phyloP scores from a whole-genome alignment of 2,888 invertebrate species.

The Andrena chrysosceles region DNA sequence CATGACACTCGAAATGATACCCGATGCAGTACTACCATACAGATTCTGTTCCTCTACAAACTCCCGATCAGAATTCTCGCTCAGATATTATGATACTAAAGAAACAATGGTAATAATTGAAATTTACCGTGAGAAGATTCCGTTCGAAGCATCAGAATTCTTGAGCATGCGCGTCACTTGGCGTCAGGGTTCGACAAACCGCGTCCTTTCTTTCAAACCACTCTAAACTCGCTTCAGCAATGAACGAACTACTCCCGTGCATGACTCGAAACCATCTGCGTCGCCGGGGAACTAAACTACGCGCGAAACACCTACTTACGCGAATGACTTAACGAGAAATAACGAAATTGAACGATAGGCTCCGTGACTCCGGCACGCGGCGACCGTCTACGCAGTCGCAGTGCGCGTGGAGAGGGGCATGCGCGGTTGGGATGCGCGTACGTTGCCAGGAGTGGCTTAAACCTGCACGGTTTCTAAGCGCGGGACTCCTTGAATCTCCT shows the following conservation, averaged over 20 bases:
- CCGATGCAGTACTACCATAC: too few relatives aligned
- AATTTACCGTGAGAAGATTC: slow-evolving; percentile 1
- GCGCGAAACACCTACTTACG: slow-evolving; percentile 27
- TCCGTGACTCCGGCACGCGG: background rate
- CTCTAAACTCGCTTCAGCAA: slow-evolving; percentile 28
- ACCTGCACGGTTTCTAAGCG: slow-evolving; percentile 59
- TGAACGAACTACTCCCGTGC: slow-evolving; percentile 39
- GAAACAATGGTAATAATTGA: background rate
- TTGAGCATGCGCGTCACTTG: background rate
- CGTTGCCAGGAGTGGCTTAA: slow-evolving; percentile 15
- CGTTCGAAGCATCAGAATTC: background rate
- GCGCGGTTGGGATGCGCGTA: background rate
- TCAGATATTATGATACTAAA: background rate
- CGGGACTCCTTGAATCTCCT: slow-evolving; percentile 58
- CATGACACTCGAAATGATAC: background rate
- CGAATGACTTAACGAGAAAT: slow-evolving; percentile 35
- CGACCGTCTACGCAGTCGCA: background rate
- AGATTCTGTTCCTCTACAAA: background rate
- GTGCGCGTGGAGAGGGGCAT: too few relatives aligned
- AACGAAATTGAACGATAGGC: slow-evolving; percentile 40
- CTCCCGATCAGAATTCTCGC: background rate
- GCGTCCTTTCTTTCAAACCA: slow-evolving; percentile 24
- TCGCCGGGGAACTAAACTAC: slow-evolving; percentile 24
- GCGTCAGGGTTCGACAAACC: slow-evolving; percentile 8
- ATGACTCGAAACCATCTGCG: slow-evolving; percentile 1